Conservation (phyloP, 2,888 invertebrate genomes). For the Dinocampus coccinellae region DNA sequence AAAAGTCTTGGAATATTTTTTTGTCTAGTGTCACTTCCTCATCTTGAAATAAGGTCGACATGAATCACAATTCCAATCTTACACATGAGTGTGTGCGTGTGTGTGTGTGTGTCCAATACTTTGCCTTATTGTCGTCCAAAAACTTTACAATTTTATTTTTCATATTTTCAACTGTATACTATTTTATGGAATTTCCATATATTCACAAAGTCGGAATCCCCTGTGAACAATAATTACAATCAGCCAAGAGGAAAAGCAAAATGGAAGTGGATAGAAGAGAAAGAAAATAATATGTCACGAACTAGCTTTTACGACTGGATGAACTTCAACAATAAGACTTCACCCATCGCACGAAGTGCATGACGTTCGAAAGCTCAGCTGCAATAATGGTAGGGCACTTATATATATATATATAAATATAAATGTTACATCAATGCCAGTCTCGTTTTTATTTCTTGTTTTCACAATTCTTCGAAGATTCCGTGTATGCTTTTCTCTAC, state of each 20-base stretch:
- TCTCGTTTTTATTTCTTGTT: conserved; percentile 2
- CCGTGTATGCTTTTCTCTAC: neutral
- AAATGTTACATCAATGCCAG: neutral
- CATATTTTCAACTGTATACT: neutral
- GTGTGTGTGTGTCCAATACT: neutral
- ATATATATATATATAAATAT: neutral
- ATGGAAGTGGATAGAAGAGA: neutral
- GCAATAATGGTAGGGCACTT: conserved; percentile 16
- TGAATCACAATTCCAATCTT: neutral
- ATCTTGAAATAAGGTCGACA: neutral
- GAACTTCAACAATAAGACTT: conserved; percentile 8
- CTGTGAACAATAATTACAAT: conserved; percentile 9
- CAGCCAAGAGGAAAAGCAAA: neutral
- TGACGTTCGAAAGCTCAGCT: neutral
- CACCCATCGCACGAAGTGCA: neutral
- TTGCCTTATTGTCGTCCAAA: neutral
- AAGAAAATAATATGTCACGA: conserved; percentile 16
- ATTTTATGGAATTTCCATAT: neutral
- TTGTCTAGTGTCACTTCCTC: neutral
- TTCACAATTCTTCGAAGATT: conserved; percentile 1
- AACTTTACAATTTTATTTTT: neutral
- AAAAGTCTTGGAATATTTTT: neutral
- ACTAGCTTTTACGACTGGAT: conserved; percentile 8
- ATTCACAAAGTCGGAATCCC: neutral
- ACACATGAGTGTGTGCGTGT: neutral